phyloP scores from a whole-genome alignment of 2,888 invertebrate species.

The Dichetophora obliterata region DNA sequence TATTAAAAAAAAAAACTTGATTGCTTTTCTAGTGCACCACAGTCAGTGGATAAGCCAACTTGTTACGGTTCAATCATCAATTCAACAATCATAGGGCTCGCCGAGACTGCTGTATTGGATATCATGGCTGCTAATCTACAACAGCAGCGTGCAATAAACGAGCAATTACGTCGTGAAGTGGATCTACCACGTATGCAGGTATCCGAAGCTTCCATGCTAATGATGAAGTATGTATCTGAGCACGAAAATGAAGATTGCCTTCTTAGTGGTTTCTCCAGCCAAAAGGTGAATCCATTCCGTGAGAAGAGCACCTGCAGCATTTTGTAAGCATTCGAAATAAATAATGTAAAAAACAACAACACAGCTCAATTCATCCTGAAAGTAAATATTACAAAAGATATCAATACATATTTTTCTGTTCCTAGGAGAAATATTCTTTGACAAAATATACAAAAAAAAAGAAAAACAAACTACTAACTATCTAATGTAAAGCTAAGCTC shows the following conservation, averaged over 20 bases:
- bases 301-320: slow-evolving; percentile 92
- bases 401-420: background rate
- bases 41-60: too few relatives aligned
- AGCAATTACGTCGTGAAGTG: slow-evolving; percentile 93
- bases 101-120: slow-evolving; percentile 90
- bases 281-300: slow-evolving; percentile 95
- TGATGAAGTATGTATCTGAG: slow-evolving; percentile 90
- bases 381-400: background rate
- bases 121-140: slow-evolving; percentile 94
- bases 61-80: too few relatives aligned
- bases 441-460: background rate
- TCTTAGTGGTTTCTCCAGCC: slow-evolving; percentile 92
- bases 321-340: slow-evolving; percentile 73
- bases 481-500: background rate
- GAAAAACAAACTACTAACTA: background rate
- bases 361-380: slow-evolving; percentile 20
- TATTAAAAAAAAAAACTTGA: background rate
- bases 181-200: slow-evolving; percentile 81
- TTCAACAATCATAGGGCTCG: slow-evolving; percentile 65
- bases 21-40: background rate
- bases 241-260: slow-evolving; percentile 95
- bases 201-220: slow-evolving; percentile 91
- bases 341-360: background rate
- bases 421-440: background rate
- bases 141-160: slow-evolving; percentile 90